Evolutionary conservation across 2,113 vertebrate species (phyloP).

Genomic region (Phyllostomus discolor): DNA sequence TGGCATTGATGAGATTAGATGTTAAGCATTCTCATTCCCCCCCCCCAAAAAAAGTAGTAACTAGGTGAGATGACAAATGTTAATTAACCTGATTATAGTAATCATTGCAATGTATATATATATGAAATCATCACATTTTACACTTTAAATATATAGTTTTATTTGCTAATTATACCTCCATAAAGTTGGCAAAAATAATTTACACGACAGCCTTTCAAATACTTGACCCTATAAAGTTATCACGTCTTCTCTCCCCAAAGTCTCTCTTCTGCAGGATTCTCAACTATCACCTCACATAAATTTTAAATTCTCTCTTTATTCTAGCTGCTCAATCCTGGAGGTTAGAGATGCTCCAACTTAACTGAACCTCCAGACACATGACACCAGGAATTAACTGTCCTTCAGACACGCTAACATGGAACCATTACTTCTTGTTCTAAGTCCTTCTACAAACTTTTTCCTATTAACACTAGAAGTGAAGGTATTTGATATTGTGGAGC

Average conservation of each 20-base stretch:
- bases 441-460: neutral
- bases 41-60: too few relatives aligned
- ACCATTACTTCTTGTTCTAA: neutral
- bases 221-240: neutral
- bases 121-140: neutral
- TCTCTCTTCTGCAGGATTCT: neutral
- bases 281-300: neutral
- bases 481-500: neutral
- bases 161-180: neutral
- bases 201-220: neutral
- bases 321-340: neutral
- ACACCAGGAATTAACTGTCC: neutral
- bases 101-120: neutral
- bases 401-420: neutral
- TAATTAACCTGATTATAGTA: neutral
- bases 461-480: neutral
- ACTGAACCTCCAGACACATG: neutral
- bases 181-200: neutral
- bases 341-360: neutral
- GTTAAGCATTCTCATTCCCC: neutral
- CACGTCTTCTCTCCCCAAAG: neutral
- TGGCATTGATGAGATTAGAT: neutral
- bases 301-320: neutral
- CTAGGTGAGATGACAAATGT: neutral
- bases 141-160: neutral